Evolutionary conservation across 2,113 vertebrate species (phyloP).

Genomic region (Tachuris rubrigastra): DNA sequence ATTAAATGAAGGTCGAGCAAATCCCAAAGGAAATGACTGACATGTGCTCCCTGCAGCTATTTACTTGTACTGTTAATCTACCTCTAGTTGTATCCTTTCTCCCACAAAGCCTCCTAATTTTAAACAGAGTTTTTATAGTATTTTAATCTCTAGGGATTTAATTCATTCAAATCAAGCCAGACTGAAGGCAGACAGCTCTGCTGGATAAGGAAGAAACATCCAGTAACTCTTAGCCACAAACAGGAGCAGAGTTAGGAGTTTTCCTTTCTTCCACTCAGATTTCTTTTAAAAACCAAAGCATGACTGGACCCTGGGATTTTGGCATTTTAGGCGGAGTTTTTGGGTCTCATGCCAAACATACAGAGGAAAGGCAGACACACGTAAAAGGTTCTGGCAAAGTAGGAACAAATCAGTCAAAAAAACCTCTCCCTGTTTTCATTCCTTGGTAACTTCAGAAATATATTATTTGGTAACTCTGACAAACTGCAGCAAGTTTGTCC

Average conservation of each 20-base stretch:
- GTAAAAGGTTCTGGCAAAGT: background rate
- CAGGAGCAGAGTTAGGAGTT: background rate
- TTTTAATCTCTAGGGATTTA: background rate
- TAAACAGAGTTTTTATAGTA: background rate
- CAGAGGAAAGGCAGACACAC: background rate
- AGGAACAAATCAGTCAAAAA: background rate
- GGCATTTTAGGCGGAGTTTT: background rate
- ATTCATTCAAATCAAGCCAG: slow-evolving; percentile 17
- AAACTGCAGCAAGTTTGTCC: background rate
- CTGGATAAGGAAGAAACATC: background rate
- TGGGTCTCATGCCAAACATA: background rate
- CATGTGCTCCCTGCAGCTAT: background rate
- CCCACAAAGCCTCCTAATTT: background rate
- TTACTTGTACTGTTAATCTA: slow-evolving; percentile 18
- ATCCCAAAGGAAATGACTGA: slow-evolving; percentile 4
- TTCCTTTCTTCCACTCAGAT: background rate
- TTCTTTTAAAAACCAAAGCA: background rate
- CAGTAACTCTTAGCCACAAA: background rate
- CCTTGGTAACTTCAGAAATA: background rate
- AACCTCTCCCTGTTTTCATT: background rate
- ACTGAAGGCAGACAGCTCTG: background rate
- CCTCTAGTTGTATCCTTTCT: background rate
- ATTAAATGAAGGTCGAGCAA: background rate
- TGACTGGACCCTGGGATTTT: background rate
- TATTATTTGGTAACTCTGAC: background rate